These are phyloP conservation scores for Acipenser ruthenus DNA, from an alignment of 2,797 vertebrate species.

Conservation along the genomic window DNA sequence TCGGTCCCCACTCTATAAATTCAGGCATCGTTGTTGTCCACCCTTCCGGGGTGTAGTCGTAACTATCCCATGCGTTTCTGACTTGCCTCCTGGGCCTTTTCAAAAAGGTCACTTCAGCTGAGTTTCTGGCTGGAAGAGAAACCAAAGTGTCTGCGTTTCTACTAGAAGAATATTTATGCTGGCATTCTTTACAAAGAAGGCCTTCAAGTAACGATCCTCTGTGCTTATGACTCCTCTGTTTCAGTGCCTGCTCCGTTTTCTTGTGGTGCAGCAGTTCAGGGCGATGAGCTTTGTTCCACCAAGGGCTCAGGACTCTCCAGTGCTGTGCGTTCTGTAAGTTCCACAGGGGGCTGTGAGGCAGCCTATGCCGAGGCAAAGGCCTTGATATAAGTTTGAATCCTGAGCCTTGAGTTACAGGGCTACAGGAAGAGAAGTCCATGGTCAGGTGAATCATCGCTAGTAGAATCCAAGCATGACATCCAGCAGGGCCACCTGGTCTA, in stretches of 20 bases:
- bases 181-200: slow-evolving; percentile 48
- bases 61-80: slow-evolving; percentile 47
- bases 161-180: slow-evolving; percentile 39
- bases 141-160: slow-evolving; percentile 35
- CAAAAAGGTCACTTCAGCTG: slow-evolving; percentile 40
- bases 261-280: slow-evolving; percentile 37
- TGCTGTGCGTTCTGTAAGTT: slow-evolving; percentile 50
- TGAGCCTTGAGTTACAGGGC: slow-evolving; percentile 51
- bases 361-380: slow-evolving; percentile 47
- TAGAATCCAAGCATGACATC: slow-evolving; percentile 65
- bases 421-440: slow-evolving; percentile 64
- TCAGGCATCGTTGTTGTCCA: slow-evolving; percentile 67
- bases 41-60: slow-evolving; percentile 57
- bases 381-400: slow-evolving; percentile 53
- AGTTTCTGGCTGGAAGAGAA: slow-evolving; percentile 37
- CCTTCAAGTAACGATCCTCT: slow-evolving; percentile 42
- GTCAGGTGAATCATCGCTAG: slow-evolving; percentile 67
- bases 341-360: slow-evolving; percentile 50
- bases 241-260: slow-evolving; percentile 36
- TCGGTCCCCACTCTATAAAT: slow-evolving; percentile 74
- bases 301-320: slow-evolving; percentile 56
- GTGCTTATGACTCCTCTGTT: slow-evolving; percentile 42
- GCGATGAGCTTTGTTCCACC: slow-evolving; percentile 46
- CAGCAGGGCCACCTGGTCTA: slow-evolving; percentile 54
- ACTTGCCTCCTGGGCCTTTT: slow-evolving; percentile 59